Evolutionary conservation across 1,140 invertebrate genomes (phyloP).

Genomic region (Parasteatoda tepidariorum): DNA sequence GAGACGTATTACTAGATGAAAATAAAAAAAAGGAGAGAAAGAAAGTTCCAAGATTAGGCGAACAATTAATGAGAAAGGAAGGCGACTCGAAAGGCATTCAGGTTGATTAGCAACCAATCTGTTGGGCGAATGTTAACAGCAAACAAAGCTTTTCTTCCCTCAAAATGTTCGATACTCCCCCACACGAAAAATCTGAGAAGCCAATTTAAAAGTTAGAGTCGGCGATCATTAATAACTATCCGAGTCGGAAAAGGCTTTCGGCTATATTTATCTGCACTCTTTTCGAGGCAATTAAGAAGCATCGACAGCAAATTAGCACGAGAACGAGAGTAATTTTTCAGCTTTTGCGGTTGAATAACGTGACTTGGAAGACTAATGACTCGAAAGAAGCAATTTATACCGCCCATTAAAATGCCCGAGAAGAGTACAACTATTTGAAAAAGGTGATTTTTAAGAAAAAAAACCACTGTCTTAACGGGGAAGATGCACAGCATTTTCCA

Average conservation of each 20-base stretch:
- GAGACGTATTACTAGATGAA: neutral
- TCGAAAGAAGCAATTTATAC: neutral
- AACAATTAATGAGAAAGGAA: neutral
- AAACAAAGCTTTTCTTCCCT: conserved; percentile 18
- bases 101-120: conserved; percentile 12
- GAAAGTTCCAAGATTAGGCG: neutral
- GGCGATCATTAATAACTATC: conserved; percentile 40
- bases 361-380: conserved; percentile 13
- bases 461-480: too few relatives aligned
- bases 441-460: too few relatives aligned
- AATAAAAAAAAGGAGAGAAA: too few relatives aligned
- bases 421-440: too few relatives aligned
- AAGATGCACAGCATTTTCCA: too few relatives aligned
- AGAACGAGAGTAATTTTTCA: conserved; percentile 19
- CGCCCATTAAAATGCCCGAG: conserved; percentile 13
- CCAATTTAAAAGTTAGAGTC: conserved; percentile 26
- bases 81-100: neutral
- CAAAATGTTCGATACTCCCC: too few relatives aligned
- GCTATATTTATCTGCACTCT: conserved; percentile 35
- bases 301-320: conserved; percentile 38
- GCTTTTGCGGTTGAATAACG: conserved; percentile 27
- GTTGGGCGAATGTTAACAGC: neutral
- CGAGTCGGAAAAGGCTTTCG: conserved; percentile 16
- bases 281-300: conserved; percentile 36
- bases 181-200: conserved; percentile 40